phyloP scores from a whole-genome alignment of 2,113 vertebrate species.

The Lepisosteus oculatus region DNA sequence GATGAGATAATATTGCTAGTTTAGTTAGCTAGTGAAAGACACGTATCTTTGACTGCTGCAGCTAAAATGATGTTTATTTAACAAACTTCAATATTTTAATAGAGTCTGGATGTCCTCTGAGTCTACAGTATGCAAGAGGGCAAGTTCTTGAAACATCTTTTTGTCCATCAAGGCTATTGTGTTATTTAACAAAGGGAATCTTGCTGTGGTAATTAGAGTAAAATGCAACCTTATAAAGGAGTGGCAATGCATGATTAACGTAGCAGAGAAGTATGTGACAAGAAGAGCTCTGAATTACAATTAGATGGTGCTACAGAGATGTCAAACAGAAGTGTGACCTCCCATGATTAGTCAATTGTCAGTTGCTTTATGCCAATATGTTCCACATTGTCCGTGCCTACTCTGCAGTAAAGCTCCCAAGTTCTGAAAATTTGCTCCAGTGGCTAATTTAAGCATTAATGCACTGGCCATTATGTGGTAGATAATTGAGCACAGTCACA shows the following conservation, averaged over 20 bases:
- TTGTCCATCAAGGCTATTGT: conserved; percentile 20
- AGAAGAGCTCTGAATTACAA: background rate
- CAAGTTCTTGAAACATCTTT: conserved; percentile 12
- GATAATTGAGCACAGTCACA: too few species aligned
- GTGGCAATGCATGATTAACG: background rate
- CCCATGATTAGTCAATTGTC: conserved; percentile 4
- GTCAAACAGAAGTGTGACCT: background rate
- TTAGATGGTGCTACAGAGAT: background rate
- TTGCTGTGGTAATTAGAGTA: background rate
- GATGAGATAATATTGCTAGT: conserved; percentile 6
- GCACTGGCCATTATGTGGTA: too few species aligned
- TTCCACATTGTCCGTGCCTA: too few species aligned
- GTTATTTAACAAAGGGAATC: conserved; percentile 17
- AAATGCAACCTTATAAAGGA: background rate
- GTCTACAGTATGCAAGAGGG: conserved; percentile 15
- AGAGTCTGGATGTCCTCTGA: conserved; percentile 9
- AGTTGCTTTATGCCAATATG: background rate
- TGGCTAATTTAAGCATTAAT: too few species aligned
- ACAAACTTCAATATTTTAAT: background rate
- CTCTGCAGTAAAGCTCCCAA: too few species aligned
- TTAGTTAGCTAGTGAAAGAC: conserved; percentile 7
- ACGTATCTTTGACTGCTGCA: background rate
- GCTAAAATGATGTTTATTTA: conserved; percentile 15
- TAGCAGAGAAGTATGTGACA: background rate
- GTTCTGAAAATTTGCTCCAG: too few species aligned